Conservation (phyloP, 2,113 vertebrate species). For the Leucoraja erinaceus region DNA sequence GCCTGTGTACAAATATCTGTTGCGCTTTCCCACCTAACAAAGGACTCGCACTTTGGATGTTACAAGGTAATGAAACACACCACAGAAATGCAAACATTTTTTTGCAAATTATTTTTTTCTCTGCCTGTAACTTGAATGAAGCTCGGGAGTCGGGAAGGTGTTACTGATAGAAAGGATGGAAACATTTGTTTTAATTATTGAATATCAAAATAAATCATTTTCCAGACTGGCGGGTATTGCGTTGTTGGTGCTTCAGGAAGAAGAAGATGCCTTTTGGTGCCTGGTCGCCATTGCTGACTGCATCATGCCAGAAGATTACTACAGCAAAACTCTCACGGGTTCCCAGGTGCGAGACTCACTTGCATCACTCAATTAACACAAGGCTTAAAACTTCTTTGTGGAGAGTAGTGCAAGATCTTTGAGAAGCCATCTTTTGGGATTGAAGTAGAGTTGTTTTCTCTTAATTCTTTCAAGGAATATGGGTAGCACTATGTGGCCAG, state of each 20-base stretch:
- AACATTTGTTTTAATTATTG: not conserved
- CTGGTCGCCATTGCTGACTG: conserved; percentile 78
- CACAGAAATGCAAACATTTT: not conserved
- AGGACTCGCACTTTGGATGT: too few species aligned
- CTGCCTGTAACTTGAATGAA: not conserved
- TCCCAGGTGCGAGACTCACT: conserved; percentile 69
- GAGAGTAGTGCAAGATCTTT: too few species aligned
- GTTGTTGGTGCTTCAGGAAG: conserved; percentile 75
- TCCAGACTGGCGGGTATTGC: conserved; percentile 79
- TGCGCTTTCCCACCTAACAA: too few species aligned
- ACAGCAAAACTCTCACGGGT: conserved; percentile 75
- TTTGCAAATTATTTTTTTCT: not conserved
- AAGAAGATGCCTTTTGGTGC: conserved; percentile 90
- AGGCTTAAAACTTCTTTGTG: not conserved
- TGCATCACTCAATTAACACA: not conserved
- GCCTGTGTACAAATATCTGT: too few species aligned
- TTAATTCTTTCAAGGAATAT: too few species aligned
- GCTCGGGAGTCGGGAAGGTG: not conserved
- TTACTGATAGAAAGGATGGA: not conserved
- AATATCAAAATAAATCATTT: conserved; percentile 16
- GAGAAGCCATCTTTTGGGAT: too few species aligned
- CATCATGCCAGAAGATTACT: conserved; percentile 87
- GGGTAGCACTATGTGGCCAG: too few species aligned
- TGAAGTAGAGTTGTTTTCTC: too few species aligned
- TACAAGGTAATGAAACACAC: too few species aligned